Evolutionary conservation across 2,888 invertebrate genomes (phyloP), one percentile per base, ranked within the genome.

Genomic region (Augiades crinisus): DNA sequence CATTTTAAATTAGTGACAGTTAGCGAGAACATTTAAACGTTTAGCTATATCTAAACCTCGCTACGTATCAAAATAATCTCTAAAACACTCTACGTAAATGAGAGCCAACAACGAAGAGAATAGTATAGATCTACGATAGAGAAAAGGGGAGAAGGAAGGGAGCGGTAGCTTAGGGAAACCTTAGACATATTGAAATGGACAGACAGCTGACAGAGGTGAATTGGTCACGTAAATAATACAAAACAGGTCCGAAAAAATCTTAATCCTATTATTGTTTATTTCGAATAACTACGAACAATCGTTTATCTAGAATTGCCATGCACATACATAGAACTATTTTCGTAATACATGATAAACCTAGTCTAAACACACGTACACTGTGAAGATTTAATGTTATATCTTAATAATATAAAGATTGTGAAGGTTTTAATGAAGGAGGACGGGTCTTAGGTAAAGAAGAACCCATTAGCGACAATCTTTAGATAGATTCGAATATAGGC

Each of bases 71-170:
- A 89, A 83, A 80, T 85, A 88, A 84, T 76, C 70, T 70, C 80
- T 83, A 80, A 75, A 66, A 74, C 68, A 73, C 79, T 73, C 83
- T 79, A 78, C 81, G 72, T 70, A 61, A 68, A 72, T 67, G 79
- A 81, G 78, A 83, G 75, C 78, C 81, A 89, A 89, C 88, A 88
- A 88, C 87, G 86, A 87, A 87, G 87, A 77, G 65, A 62, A 77
- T 65, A 64, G 72, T 68, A 64, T 72, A 70, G 66, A 70, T 68
- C 72, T 73, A 62, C 55, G 54, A 58, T 59, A 65, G 61, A 58
- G 56, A 60, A 56, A 60, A 60, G 36, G 57, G 54, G 55, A 56
- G 50, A 52, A 47, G 53, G 54, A 38, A 56, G 47, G 47, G 55
- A 57, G 54, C 49, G 37, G 50, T 50, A 58, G 51, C 43, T 19